Percentiles rank a stretch among this genome's conserved stretches.
These are phyloP conservation scores for Cynopterus sphinx DNA, from an alignment of 2,797 vertebrate genomes.

Conservation along the genomic window DNA sequence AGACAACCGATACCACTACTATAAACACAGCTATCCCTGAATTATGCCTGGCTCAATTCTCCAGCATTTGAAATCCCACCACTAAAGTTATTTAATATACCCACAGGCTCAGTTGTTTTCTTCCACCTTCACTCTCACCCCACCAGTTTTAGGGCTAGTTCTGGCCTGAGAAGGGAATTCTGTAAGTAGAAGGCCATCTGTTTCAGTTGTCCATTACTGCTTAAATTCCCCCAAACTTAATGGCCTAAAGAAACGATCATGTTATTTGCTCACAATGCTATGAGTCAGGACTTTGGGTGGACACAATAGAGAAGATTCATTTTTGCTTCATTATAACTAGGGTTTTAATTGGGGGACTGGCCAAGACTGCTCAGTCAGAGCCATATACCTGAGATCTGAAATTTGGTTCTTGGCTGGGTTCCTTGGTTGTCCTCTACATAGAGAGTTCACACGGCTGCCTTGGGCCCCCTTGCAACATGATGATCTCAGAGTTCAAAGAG, in stretches of 20 bases:
- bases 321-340: neutral
- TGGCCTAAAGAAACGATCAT: neutral
- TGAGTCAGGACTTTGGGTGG: neutral
- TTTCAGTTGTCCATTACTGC: neutral
- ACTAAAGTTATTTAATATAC: neutral
- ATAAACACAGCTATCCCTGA: neutral
- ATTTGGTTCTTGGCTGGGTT: neutral
- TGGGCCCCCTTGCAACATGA: neutral
- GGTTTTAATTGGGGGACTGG: neutral
- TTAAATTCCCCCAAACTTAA: neutral
- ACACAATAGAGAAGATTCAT: neutral
- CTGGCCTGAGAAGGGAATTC: neutral
- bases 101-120: neutral
- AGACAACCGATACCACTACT: neutral
- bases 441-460: neutral
- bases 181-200: neutral
- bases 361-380: neutral
- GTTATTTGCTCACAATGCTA: neutral
- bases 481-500: neutral
- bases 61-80: neutral
- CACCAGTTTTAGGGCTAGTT: neutral
- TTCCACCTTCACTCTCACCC: neutral
- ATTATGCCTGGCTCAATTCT: neutral
- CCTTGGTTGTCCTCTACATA: neutral
- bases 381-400: neutral